A percentile compares a stretch with the other conserved stretches of the same genome.
These are phyloP conservation scores for Fragum sueziense DNA, from an alignment of 2,888 invertebrate species.

Conservation along the genomic window DNA sequence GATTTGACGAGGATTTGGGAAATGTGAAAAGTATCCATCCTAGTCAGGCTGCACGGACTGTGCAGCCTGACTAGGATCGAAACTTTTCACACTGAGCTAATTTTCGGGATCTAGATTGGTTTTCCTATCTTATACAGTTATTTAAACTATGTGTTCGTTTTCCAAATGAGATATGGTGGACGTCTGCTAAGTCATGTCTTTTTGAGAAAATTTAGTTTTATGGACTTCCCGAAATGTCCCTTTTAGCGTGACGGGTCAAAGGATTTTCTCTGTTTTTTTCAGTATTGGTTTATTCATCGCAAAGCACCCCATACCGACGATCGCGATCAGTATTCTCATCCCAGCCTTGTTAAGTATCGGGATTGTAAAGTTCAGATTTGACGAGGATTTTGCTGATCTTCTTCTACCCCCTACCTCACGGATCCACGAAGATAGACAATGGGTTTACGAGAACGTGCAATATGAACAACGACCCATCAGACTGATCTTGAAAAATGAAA, in stretches of 20 bases:
- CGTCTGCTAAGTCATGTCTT: neutral
- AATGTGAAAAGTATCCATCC: too few species aligned
- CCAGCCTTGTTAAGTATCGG: conserved; percentile 49
- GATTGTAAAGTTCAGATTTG: conserved; percentile 50
- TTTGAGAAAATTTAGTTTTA: neutral
- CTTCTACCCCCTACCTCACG: conserved; percentile 54
- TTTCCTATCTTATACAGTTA: neutral
- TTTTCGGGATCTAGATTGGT: neutral
- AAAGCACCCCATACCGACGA: conserved; percentile 34
- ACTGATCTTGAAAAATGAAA: conserved; percentile 51
- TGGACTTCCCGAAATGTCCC: too few species aligned
- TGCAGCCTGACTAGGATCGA: too few species aligned
- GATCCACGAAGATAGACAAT: conserved; percentile 50
- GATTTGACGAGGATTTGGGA: conserved; percentile 57
- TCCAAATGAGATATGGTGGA: neutral
- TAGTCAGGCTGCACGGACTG: too few species aligned
- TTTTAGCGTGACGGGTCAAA: too few species aligned
- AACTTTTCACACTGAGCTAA: too few species aligned
- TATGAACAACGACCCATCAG: conserved; percentile 52
- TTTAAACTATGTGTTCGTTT: neutral
- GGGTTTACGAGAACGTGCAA: conserved; percentile 54
- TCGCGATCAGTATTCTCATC: conserved; percentile 43
- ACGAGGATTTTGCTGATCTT: conserved; percentile 56
- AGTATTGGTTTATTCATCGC: conserved; percentile 51
- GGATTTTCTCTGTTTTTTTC: too few species aligned